Percentiles rank a stretch among this genome's conserved stretches.
Conservation (phyloP, 2,797 vertebrate species). For the Pantherophis vulpinus region DNA sequence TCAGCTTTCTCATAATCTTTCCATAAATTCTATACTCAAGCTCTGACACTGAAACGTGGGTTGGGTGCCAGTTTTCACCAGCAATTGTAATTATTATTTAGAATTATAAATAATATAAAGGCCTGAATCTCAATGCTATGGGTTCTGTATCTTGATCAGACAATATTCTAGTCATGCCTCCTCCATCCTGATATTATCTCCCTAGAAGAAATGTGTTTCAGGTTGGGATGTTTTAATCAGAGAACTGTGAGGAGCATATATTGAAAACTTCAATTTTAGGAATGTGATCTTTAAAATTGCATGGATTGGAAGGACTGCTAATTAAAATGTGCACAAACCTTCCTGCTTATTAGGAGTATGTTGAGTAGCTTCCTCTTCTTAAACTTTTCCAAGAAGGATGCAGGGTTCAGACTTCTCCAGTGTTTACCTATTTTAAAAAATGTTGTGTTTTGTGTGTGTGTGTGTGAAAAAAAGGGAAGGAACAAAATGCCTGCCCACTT, state of each 20-base stretch:
- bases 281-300: not conserved
- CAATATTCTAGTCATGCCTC: not conserved
- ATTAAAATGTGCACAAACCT: not conserved
- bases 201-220: not conserved
- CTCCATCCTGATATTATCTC: not conserved
- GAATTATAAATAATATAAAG: not conserved
- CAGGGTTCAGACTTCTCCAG: not conserved
- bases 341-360: not conserved
- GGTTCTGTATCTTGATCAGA: not conserved
- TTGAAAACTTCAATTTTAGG: not conserved
- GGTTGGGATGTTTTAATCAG: not conserved
- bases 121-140: not conserved
- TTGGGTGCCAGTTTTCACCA: not conserved
- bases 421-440: not conserved
- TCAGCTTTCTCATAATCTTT: not conserved
- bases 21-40: not conserved
- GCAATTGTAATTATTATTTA: not conserved
- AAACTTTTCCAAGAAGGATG: not conserved
- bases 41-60: not conserved
- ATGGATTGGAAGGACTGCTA: not conserved
- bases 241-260: not conserved
- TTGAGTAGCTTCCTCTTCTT: not conserved
- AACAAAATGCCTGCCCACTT: not conserved
- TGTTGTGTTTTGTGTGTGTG: not conserved
- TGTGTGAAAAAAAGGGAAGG: not conserved